These are phyloP conservation scores for Sphaeridia pumilis DNA, from an alignment of 2,888 invertebrate genomes.

Conservation along the genomic window DNA sequence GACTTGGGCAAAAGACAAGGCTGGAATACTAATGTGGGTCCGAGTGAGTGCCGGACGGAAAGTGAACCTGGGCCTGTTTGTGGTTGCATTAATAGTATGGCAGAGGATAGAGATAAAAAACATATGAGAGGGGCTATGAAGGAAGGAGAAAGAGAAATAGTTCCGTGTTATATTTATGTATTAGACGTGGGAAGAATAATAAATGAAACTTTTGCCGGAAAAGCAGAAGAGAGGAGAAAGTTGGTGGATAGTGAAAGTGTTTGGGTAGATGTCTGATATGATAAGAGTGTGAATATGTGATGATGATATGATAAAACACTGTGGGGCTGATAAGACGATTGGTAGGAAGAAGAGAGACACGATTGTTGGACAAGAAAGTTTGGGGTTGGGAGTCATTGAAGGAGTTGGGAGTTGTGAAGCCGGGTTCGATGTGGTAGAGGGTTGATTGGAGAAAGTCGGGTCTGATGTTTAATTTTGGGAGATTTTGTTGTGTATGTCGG, in stretches of 20 bases:
- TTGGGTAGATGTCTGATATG: too few relatives aligned
- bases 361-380: too few relatives aligned
- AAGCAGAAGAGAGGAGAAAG: too few relatives aligned
- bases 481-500: neutral
- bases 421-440: too few relatives aligned
- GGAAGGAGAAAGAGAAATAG: neutral
- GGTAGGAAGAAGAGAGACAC: too few relatives aligned
- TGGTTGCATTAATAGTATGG: neutral
- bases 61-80: conserved; percentile 10
- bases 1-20: conserved; percentile 12
- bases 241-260: too few relatives aligned
- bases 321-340: neutral
- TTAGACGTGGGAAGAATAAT: neutral
- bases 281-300: too few relatives aligned
- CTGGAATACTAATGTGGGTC: conserved; percentile 28
- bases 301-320: neutral
- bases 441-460: too few relatives aligned
- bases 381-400: neutral
- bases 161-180: neutral
- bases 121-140: neutral
- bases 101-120: too few relatives aligned
- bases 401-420: too few relatives aligned
- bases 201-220: neutral
- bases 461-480: too few relatives aligned
- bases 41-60: neutral